These are phyloP conservation scores for Elephas maximus DNA, from an alignment of 2,113 vertebrate genomes.

Conservation along the genomic window DNA sequence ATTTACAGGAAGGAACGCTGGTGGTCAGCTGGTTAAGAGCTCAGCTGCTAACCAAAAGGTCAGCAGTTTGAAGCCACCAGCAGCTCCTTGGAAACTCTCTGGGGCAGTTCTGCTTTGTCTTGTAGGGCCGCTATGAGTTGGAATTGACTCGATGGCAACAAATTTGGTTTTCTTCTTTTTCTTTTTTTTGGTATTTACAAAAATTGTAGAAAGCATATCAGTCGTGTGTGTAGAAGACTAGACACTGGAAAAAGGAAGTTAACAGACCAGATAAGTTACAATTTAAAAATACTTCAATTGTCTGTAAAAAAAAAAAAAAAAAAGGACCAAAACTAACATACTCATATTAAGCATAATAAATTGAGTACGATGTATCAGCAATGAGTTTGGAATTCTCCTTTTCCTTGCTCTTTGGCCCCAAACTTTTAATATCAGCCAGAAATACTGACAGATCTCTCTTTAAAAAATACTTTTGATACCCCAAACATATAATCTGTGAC, in stretches of 20 bases:
- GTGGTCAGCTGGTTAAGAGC: too few relatives aligned
- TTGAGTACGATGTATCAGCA: not conserved
- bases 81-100: too few relatives aligned
- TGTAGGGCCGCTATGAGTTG: too few relatives aligned
- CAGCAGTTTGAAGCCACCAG: too few relatives aligned
- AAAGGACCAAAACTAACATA: not conserved
- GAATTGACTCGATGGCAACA: too few relatives aligned
- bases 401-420: not conserved
- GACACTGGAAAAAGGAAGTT: not conserved
- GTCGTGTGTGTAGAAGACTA: not conserved
- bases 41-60: too few relatives aligned
- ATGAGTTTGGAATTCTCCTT: not conserved
- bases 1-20: not conserved
- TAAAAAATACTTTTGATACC: slow-evolving; percentile 5
- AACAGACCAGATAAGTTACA: not conserved
- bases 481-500: not conserved
- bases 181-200: not conserved
- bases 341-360: not conserved
- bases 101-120: too few relatives aligned
- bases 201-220: not conserved
- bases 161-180: too few relatives aligned
- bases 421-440: slow-evolving; percentile 36
- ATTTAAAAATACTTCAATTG: not conserved
- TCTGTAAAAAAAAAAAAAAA: slow-evolving; percentile 14
- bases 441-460: not conserved